A percentile compares a stretch with the other conserved stretches of the same genome.
Conservation (phyloP, 2,797 vertebrate species). For the Prunella strophiata region DNA sequence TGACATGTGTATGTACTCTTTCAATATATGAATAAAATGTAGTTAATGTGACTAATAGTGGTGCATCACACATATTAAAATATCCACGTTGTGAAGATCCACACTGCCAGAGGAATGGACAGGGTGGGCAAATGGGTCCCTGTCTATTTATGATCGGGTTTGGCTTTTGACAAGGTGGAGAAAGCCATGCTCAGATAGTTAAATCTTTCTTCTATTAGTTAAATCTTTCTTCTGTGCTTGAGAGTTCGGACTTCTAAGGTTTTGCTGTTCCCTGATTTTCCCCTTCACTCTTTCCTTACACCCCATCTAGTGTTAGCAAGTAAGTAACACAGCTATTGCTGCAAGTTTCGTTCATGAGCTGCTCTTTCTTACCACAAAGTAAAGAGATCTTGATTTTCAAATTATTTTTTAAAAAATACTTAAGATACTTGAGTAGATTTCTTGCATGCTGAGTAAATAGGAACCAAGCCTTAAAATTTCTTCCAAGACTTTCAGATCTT, state of each 20-base stretch:
- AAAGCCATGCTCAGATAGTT: background rate
- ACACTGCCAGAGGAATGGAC: background rate
- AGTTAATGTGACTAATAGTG: background rate
- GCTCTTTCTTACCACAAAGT: background rate
- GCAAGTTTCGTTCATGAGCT: rapidly evolving
- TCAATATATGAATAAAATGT: constrained; percentile 73
- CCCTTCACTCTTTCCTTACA: constrained; percentile 40
- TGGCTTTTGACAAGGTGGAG: background rate
- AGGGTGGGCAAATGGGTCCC: background rate
- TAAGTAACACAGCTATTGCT: background rate
- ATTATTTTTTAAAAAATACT: background rate
- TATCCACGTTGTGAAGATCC: rapidly evolving
- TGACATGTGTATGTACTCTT: constrained; percentile 49
- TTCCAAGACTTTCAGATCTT: background rate
- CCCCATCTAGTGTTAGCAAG: constrained; percentile 48
- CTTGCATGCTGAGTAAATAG: background rate
- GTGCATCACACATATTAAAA: background rate
- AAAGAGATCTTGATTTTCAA: background rate
- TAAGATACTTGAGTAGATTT: background rate
- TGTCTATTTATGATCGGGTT: background rate
- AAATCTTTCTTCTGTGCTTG: background rate
- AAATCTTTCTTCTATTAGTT: background rate
- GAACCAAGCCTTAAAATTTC: background rate
- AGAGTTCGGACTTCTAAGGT: background rate
- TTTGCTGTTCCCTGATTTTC: background rate